A percentile compares a stretch with the other conserved stretches of the same genome.
These are phyloP conservation scores for Micrasema minimum DNA, from an alignment of 1,140 invertebrate species.

Conservation along the genomic window DNA sequence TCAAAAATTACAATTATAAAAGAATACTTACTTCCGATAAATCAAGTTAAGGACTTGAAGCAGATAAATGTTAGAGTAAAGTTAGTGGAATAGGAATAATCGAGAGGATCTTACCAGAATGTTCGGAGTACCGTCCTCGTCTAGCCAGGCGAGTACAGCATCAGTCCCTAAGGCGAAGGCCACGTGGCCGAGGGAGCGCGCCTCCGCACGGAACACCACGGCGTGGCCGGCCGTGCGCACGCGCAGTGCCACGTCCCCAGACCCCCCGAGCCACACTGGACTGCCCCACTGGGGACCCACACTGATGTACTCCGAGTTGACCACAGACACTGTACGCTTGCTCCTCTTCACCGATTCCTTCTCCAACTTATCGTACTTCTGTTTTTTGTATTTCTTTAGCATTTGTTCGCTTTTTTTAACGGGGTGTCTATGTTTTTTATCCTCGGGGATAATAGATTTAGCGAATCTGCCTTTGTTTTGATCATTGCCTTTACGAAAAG, in stretches of 20 bases:
- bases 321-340: constrained; percentile 27
- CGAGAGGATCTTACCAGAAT: constrained; percentile 52
- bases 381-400: no score
- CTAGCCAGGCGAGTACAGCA: constrained; percentile 48
- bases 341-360: constrained; percentile 29
- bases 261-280: constrained; percentile 38
- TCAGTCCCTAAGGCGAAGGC: constrained; percentile 45
- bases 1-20: no score
- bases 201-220: constrained; percentile 45
- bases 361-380: no score
- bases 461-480: no score
- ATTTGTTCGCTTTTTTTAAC: no score
- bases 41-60: no score
- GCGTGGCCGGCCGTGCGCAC: constrained; percentile 33
- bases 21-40: no score
- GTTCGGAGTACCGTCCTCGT: constrained; percentile 36
- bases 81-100: no score
- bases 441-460: no score
- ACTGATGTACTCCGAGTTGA: constrained; percentile 30
- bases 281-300: constrained; percentile 39
- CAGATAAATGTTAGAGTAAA: no score
- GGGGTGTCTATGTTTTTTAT: no score
- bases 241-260: constrained; percentile 43
- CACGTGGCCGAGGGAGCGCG: constrained; percentile 43
- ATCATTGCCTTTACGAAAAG: no score